Percentiles rank a stretch among this genome's conserved stretches.
These are phyloP conservation scores for Myotis pilosus DNA, from an alignment of 2,797 vertebrate species.

Conservation along the genomic window DNA sequence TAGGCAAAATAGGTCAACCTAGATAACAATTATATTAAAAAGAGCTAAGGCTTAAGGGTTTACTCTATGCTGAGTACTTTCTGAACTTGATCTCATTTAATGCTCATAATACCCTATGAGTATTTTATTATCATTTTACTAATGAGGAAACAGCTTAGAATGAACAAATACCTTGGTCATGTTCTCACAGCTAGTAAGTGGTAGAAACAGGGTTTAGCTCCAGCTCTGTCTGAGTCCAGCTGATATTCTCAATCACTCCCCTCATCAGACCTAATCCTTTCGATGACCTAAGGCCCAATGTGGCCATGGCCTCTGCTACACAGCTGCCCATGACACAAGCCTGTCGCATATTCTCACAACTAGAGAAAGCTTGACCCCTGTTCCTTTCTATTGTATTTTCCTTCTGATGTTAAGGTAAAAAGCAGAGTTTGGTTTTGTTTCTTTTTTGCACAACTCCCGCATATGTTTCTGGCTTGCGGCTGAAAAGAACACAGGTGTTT, in stretches of 20 bases:
- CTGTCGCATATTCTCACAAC: neutral
- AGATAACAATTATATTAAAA: neutral
- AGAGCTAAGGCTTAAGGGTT: neutral
- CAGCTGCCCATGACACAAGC: neutral
- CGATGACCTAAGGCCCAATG: neutral
- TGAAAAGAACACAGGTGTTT: neutral
- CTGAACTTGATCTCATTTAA: neutral
- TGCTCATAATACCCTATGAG: neutral
- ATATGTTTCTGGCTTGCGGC: neutral
- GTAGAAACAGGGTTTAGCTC: neutral
- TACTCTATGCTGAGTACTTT: neutral
- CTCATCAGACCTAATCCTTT: neutral
- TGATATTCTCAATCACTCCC: neutral
- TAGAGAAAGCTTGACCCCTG: neutral
- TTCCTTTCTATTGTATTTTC: slow-evolving; percentile 21
- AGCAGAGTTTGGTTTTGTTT: neutral
- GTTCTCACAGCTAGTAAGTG: neutral
- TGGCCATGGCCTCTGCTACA: neutral
- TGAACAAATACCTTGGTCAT: too few species aligned
- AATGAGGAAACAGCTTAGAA: neutral
- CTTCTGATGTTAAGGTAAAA: slow-evolving; percentile 51
- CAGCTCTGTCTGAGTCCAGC: neutral
- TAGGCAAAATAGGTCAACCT: neutral
- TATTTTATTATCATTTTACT: neutral
- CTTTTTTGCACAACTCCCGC: slow-evolving; percentile 18